Base-by-base conservation (phyloP, 2,888 invertebrate species). In the Calameuta pallipes region DNA sequence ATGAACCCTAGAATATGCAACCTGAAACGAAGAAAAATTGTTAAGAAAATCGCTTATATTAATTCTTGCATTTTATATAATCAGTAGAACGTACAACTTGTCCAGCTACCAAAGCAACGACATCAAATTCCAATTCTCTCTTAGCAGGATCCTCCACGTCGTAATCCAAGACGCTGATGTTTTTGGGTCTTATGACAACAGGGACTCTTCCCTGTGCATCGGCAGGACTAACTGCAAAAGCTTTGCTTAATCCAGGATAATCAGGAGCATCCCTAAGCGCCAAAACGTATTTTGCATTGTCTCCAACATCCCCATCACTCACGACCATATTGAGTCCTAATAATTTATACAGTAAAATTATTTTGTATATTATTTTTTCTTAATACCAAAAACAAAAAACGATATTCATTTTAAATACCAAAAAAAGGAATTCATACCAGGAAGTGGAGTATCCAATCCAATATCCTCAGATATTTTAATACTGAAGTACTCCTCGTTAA, bases 401-500 rank as follows among this genome's bases (percentile, higher is more conserved):
- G 11, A 11, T 12, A 36, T 36, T 12, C 3, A 36, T 56, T 23
- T 56, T 56, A 23, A 56, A 56, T 56, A 9, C 56, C 9, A 56
- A 81, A 41, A 33, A 75, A 78, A 80, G 69, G 68, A 41, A 68
- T 68, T 77, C 30, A 37, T 74, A 90, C 90, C 91, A 11, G 95
- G 95, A 75, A 95, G 90, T 0, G 95, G 94, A 84, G 95, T 95
- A 0, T 94, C 94, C 35, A 93, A 93, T 86, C 95, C 94, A 35
- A 96, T 94, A 84, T 96, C 96, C 92, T 97, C 97, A 0, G 96
- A 95, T 79, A 97, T 94, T 0, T 94, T 94, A 75, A 96, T 93
- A 83, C 94, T 93, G 80, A 95, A 96, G 1, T 92, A 90, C 3
- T 94, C 92, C 82, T 93, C 93, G 85, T 95, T 96, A 84, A 97